Conservation (phyloP, 2,888 invertebrate genomes). For the Thalpophila matura region DNA sequence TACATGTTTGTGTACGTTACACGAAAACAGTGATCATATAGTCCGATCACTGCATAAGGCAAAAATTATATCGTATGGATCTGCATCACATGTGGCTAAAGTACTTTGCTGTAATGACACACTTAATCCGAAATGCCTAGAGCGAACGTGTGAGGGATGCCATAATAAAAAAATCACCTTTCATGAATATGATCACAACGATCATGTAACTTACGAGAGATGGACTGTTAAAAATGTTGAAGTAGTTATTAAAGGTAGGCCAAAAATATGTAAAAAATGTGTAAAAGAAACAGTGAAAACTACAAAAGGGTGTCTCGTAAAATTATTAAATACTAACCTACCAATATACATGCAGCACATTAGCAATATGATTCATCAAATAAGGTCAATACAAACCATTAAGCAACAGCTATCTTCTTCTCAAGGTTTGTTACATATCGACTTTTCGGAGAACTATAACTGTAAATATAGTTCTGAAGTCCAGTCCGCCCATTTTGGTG, state of each 20-base stretch:
- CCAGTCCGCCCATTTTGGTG: slow-evolving; percentile 53
- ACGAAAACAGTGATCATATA: slow-evolving; percentile 10
- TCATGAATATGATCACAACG: slow-evolving; percentile 7
- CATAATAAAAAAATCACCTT: slow-evolving; percentile 19
- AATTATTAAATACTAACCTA: slow-evolving; percentile 30
- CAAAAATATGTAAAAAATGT: slow-evolving; percentile 40
- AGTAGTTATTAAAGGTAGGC: slow-evolving; percentile 25
- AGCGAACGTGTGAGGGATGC: slow-evolving; percentile 29
- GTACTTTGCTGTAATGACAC: slow-evolving; percentile 33
- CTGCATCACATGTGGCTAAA: slow-evolving; percentile 21
- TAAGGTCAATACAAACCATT: slow-evolving; percentile 33
- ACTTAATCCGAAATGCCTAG: slow-evolving; percentile 32
- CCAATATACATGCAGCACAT: slow-evolving; percentile 43
- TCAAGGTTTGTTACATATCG: slow-evolving; percentile 41
- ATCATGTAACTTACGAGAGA: slow-evolving; percentile 35
- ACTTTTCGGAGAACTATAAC: slow-evolving; percentile 54
- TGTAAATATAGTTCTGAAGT: slow-evolving; percentile 52
- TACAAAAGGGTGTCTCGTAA: slow-evolving; percentile 23
- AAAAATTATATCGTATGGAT: slow-evolving; percentile 23
- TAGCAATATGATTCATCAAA: slow-evolving; percentile 41
- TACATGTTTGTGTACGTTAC: slow-evolving; percentile 12
- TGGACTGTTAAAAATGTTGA: slow-evolving; percentile 39
- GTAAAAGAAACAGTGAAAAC: slow-evolving; percentile 48
- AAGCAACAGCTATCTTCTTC: slow-evolving; percentile 35
- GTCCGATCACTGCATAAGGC: slow-evolving; percentile 21